Percentiles rank a stretch among this genome's conserved stretches.
Evolutionary conservation across 2,113 vertebrate genomes (phyloP).

Genomic region (Apeltes quadracus): DNA sequence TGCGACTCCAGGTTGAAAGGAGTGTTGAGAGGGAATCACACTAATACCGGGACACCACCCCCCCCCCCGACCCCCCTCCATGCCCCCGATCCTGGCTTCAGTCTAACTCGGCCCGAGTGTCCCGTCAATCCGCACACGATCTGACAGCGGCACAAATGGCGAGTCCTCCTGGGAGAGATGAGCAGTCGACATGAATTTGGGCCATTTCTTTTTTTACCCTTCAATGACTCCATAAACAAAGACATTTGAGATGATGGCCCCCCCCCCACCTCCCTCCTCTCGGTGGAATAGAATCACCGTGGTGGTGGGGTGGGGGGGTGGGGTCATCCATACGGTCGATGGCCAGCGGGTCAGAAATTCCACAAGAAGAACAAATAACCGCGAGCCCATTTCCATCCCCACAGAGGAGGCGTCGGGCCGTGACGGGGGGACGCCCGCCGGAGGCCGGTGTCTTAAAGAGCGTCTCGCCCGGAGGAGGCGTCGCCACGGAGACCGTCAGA

Average conservation of each 20-base stretch:
- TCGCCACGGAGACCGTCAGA: no score
- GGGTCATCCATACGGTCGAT: neutral
- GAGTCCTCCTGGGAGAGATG: slow-evolving; percentile 30
- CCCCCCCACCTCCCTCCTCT: no score
- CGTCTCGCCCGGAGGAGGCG: neutral
- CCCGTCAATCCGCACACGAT: slow-evolving; percentile 58
- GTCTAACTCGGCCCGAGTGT: slow-evolving; percentile 16
- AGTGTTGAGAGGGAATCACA: neutral
- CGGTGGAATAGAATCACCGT: slow-evolving; percentile 24
- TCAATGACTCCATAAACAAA: slow-evolving; percentile 60
- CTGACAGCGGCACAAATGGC: slow-evolving; percentile 45
- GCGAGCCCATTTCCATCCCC: slow-evolving; percentile 13
- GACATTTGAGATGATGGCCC: no score
- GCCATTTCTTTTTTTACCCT: slow-evolving; percentile 71
- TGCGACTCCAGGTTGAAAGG: neutral
- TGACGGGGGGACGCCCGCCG: neutral
- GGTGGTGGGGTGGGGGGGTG: neutral
- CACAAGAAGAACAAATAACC: neutral
- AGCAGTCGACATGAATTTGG: slow-evolving; percentile 59
- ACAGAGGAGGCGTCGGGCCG: neutral
- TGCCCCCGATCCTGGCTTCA: neutral
- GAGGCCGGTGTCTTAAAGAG: slow-evolving; percentile 5
- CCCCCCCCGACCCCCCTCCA: no score
- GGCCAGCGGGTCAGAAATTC: slow-evolving; percentile 23
- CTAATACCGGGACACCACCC: slow-evolving; percentile 4